phyloP scores from a whole-genome alignment of 1,140 invertebrate species.

The Tetragnatha versicolor region DNA sequence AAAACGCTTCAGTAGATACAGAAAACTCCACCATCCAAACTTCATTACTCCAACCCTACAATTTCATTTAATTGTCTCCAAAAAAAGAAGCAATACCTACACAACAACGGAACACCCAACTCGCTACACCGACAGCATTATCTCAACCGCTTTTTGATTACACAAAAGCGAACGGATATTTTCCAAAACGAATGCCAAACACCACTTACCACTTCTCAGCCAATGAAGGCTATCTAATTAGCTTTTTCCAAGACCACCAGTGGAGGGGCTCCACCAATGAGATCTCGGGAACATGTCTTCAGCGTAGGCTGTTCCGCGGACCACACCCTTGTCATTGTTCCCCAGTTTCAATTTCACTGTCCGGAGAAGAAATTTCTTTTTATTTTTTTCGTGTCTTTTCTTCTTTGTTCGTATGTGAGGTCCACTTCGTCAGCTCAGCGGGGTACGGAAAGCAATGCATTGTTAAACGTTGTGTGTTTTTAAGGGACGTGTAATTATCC shows the following conservation, averaged over 20 bases:
- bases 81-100: too few relatives aligned
- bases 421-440: constrained; percentile 13
- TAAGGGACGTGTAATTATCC: constrained; percentile 23
- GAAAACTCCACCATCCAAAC: too few relatives aligned
- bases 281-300: not conserved
- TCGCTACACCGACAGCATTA: not conserved
- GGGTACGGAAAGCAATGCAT: constrained; percentile 11
- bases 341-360: constrained; percentile 29
- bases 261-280: not conserved
- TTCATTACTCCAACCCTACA: too few relatives aligned
- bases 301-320: constrained; percentile 13
- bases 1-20: too few relatives aligned
- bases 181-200: not conserved
- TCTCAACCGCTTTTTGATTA: constrained; percentile 17
- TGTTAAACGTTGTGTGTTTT: constrained; percentile 36
- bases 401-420: not conserved
- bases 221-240: constrained; percentile 13
- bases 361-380: constrained; percentile 3
- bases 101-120: too few relatives aligned
- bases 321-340: constrained; percentile 42
- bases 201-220: not conserved
- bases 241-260: constrained; percentile 28
- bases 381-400: constrained; percentile 2
- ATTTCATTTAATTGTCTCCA: too few relatives aligned
- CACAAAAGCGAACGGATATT: not conserved